phyloP scores from a whole-genome alignment of 2,113 vertebrate species.

The Grus americana region DNA sequence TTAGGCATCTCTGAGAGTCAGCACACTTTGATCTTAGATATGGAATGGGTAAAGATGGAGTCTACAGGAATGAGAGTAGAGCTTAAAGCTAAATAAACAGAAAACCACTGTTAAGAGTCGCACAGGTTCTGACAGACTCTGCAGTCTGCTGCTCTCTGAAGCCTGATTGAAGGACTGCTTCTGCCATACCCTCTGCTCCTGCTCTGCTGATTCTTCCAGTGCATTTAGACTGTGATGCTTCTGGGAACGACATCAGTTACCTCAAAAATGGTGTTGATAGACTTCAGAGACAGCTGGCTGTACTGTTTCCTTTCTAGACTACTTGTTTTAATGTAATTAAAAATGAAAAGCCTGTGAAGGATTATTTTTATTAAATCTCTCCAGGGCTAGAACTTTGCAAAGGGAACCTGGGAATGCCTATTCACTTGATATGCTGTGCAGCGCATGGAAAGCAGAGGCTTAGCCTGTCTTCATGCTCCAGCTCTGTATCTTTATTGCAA shows the following conservation, averaged over 20 bases:
- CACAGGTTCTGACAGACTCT: background rate
- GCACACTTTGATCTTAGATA: background rate
- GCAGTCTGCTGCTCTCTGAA: background rate
- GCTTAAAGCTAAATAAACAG: background rate
- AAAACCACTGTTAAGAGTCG: background rate
- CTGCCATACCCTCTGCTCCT: background rate
- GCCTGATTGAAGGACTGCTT: background rate
- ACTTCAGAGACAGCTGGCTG: background rate
- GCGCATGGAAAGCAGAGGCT: background rate
- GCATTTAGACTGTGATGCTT: background rate
- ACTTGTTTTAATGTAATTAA: conserved; percentile 11
- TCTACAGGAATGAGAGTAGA: background rate
- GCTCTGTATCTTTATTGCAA: conserved; percentile 7
- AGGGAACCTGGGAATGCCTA: background rate
- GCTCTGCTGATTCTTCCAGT: background rate
- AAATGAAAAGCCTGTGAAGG: background rate
- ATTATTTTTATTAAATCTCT: conserved; percentile 1
- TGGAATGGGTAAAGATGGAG: background rate
- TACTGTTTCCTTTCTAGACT: background rate
- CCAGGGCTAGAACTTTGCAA: background rate
- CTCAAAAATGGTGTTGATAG: background rate
- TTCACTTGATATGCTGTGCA: background rate
- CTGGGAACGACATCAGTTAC: background rate
- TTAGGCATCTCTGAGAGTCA: background rate
- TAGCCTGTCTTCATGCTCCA: conserved; percentile 3